Percentiles rank a stretch among this genome's conserved stretches.
phyloP scores from a whole-genome alignment of 2,797 vertebrate species.

The Acrocephalus scirpaceus region DNA sequence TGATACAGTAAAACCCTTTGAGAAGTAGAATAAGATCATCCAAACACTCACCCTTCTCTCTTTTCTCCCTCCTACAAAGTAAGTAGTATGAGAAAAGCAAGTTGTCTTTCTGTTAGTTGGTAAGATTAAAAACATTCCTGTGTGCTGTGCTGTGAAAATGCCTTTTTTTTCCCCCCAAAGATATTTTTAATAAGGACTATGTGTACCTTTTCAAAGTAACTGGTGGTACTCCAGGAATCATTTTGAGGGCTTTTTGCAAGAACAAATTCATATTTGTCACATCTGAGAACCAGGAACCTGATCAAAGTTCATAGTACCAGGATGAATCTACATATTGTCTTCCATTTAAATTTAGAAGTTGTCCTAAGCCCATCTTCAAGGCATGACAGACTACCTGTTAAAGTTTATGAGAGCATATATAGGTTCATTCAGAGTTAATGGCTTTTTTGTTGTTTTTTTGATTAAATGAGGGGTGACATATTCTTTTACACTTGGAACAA shows the following conservation, averaged over 20 bases:
- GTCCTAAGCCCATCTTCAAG: background rate
- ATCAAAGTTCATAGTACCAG: background rate
- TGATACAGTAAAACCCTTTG: background rate
- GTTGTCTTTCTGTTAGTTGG: background rate
- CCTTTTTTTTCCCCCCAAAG: background rate
- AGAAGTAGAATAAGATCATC: background rate
- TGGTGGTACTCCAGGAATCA: background rate
- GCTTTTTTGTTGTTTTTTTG: accelerated
- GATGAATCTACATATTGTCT: background rate
- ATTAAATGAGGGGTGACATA: background rate
- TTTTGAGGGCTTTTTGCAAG: background rate
- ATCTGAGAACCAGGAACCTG: background rate
- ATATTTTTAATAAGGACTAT: background rate
- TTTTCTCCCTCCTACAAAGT: background rate
- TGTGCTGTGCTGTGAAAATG: background rate
- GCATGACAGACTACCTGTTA: background rate
- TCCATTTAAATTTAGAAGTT: background rate
- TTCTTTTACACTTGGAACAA: background rate
- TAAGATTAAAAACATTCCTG: background rate
- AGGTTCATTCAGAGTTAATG: background rate
- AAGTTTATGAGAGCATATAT: background rate
- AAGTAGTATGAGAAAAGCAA: background rate
- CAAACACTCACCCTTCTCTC: background rate
- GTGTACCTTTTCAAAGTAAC: background rate
- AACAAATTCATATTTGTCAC: background rate